Percentiles rank a stretch among this genome's conserved stretches.
phyloP scores from a whole-genome alignment of 2,113 vertebrate species.

The Podiceps cristatus region DNA sequence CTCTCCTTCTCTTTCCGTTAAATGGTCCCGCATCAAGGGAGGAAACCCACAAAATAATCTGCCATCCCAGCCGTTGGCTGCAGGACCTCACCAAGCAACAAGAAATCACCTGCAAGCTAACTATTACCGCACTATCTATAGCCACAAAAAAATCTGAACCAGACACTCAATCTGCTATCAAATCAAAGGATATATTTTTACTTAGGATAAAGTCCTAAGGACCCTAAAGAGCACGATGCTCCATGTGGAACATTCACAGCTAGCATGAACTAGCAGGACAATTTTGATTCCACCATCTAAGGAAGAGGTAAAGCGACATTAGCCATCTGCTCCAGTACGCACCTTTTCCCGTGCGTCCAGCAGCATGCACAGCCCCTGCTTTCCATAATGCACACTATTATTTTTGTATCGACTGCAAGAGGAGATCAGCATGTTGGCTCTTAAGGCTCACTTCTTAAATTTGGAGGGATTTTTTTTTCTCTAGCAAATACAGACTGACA shows the following conservation, averaged over 20 bases:
- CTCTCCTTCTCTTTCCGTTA: not conserved
- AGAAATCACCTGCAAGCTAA: not conserved
- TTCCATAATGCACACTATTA: not conserved
- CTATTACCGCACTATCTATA: not conserved
- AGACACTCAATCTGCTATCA: not conserved
- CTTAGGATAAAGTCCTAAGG: not conserved
- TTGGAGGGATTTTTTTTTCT: not conserved
- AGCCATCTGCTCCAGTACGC: not conserved
- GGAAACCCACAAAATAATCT: not conserved
- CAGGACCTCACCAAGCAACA: not conserved
- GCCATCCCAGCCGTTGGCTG: not conserved
- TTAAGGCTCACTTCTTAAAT: not conserved
- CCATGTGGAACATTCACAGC: not conserved
- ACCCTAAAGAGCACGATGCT: not conserved
- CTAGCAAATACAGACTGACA: not conserved
- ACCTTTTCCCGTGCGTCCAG: not conserved
- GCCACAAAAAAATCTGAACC: not conserved
- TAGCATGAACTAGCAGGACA: not conserved
- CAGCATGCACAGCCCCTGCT: not conserved
- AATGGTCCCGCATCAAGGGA: not conserved
- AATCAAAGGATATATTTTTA: not conserved
- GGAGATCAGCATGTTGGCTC: not conserved
- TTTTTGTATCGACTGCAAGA: not conserved
- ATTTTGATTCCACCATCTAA: not conserved
- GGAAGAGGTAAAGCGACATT: not conserved